Evolutionary conservation across 2,888 invertebrate genomes (phyloP).

Genomic region (Escarpia spicata): DNA sequence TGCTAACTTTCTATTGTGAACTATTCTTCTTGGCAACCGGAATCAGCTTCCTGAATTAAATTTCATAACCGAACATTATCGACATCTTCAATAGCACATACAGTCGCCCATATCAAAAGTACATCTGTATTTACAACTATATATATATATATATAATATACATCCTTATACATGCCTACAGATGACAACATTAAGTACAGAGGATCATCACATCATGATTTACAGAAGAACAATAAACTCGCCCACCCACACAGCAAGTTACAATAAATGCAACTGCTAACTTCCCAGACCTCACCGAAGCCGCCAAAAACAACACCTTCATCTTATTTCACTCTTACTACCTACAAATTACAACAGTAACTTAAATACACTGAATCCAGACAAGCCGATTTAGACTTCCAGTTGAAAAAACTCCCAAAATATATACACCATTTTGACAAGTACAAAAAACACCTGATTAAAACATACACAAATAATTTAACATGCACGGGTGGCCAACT

Average conservation of each 20-base stretch:
- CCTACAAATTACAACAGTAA: background rate
- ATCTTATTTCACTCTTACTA: background rate
- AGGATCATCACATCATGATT: background rate
- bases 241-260: background rate
- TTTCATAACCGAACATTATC: background rate
- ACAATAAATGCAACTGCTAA: background rate
- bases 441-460: conserved; percentile 3
- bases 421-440: conserved; percentile 5
- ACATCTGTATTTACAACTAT: conserved; percentile 13
- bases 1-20: background rate
- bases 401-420: conserved; percentile 9
- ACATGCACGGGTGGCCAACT: background rate
- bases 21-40: background rate
- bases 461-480: conserved; percentile 9
- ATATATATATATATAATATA: background rate
- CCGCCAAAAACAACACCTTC: background rate
- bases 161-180: background rate
- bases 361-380: conserved; percentile 11
- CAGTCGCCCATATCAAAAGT: background rate
- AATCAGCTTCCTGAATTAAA: background rate
- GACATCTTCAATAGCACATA: background rate
- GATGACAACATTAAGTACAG: background rate
- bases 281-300: background rate
- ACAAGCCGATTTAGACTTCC: background rate
- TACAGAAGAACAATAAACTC: background rate